Evolutionary conservation across 2,797 vertebrate genomes (phyloP).

Genomic region (Neosilurus hyrtlii): DNA sequence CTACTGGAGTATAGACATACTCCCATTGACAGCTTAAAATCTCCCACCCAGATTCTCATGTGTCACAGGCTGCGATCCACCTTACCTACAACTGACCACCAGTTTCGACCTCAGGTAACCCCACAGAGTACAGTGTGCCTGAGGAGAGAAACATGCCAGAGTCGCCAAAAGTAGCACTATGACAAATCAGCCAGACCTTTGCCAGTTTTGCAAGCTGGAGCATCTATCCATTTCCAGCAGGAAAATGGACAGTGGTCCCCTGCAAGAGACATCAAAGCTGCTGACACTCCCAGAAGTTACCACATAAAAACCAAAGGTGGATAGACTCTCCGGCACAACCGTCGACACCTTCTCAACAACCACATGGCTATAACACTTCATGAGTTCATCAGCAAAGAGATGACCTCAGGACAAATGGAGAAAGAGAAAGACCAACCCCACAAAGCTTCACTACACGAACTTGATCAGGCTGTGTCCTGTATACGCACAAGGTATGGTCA

Average conservation of each 20-base stretch:
- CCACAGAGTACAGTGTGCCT: neutral
- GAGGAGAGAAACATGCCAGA: constrained; percentile 15
- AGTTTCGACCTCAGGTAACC: constrained; percentile 22
- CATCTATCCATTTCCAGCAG: neutral
- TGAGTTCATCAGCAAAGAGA: too few relatives aligned
- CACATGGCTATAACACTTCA: too few relatives aligned
- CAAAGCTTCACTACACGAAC: too few relatives aligned
- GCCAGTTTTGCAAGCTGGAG: neutral
- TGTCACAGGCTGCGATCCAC: constrained; percentile 17
- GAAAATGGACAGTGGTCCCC: constrained; percentile 9
- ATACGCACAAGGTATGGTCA: too few relatives aligned
- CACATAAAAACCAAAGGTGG: neutral
- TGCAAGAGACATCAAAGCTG: neutral
- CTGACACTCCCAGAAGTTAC: constrained; percentile 24
- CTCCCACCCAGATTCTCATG: constrained; percentile 28
- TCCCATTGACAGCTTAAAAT: constrained; percentile 22
- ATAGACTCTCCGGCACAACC: constrained; percentile 2
- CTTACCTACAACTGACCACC: constrained; percentile 18
- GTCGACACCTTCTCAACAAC: constrained; percentile 30
- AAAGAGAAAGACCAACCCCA: too few relatives aligned
- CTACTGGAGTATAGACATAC: constrained; percentile 34
- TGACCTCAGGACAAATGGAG: too few relatives aligned
- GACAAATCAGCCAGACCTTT: constrained; percentile 3
- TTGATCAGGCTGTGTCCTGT: too few relatives aligned
- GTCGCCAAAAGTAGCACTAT: neutral